Percentiles rank a stretch among this genome's conserved stretches.
phyloP scores from a whole-genome alignment of 2,113 vertebrate species.

The Butastur rufipennis region DNA sequence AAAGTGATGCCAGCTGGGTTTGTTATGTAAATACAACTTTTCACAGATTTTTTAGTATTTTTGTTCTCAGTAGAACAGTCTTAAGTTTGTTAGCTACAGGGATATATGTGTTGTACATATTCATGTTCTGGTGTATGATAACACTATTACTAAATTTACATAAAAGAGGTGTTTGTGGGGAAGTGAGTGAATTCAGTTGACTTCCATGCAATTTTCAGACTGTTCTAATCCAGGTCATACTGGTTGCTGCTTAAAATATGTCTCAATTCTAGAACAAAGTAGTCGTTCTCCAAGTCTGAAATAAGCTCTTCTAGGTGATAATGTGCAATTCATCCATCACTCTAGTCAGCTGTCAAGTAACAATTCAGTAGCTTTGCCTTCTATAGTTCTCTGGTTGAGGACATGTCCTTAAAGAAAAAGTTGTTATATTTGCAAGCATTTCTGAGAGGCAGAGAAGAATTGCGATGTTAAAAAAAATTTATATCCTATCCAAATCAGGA shows the following conservation, averaged over 20 bases:
- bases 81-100: background rate
- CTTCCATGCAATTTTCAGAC: background rate
- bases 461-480: background rate
- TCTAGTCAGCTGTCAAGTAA: background rate
- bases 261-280: background rate
- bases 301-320: background rate
- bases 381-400: background rate
- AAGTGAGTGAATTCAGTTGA: background rate
- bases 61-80: background rate
- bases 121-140: background rate
- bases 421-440: background rate
- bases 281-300: conserved; percentile 13
- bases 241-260: background rate
- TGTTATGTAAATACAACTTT: background rate
- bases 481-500: background rate
- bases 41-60: background rate
- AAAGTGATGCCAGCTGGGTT: background rate
- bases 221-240: background rate
- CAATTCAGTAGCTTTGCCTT: background rate
- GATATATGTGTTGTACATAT: background rate
- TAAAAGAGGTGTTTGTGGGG: background rate
- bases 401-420: background rate
- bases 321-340: background rate
- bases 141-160: background rate
- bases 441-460: background rate